Percentiles rank a stretch among this genome's conserved stretches.
Conservation (phyloP, 2,888 invertebrate species). For the Caenorhabditis uteleia region DNA sequence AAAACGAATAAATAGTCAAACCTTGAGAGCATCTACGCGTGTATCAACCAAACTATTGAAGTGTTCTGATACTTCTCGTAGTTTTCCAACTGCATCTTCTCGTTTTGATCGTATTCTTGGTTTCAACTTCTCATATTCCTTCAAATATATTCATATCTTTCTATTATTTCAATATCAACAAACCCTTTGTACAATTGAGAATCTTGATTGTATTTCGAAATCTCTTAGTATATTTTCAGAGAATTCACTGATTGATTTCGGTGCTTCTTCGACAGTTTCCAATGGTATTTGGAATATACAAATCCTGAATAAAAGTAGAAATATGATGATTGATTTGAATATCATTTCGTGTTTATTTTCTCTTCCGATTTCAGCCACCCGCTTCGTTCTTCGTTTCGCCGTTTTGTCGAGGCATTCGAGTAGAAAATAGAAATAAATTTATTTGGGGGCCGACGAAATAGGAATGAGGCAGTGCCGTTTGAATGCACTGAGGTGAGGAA, state of each 20-base stretch:
- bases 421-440: too few species aligned
- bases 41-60: conserved; percentile 19
- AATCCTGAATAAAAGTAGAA: conserved; percentile 27
- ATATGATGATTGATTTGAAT: too few species aligned
- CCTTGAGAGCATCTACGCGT: conserved; percentile 30
- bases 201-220: conserved; percentile 34
- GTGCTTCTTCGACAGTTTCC: conserved; percentile 29
- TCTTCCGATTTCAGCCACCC: too few species aligned
- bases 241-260: conserved; percentile 25
- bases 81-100: conserved; percentile 24
- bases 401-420: too few species aligned
- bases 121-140: conserved; percentile 3
- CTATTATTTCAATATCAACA: conserved; percentile 6
- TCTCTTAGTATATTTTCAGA: conserved; percentile 25
- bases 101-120: neutral
- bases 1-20: neutral
- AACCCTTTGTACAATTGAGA: conserved; percentile 26
- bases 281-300: conserved; percentile 19
- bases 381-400: too few species aligned
- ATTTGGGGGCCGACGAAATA: too few species aligned
- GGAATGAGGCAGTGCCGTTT: too few species aligned
- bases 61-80: conserved; percentile 19
- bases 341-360: too few species aligned
- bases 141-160: neutral
- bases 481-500: too few species aligned